Evolutionary conservation across 2,888 invertebrate species (phyloP).

Genomic region (Mallateleia sp.): DNA sequence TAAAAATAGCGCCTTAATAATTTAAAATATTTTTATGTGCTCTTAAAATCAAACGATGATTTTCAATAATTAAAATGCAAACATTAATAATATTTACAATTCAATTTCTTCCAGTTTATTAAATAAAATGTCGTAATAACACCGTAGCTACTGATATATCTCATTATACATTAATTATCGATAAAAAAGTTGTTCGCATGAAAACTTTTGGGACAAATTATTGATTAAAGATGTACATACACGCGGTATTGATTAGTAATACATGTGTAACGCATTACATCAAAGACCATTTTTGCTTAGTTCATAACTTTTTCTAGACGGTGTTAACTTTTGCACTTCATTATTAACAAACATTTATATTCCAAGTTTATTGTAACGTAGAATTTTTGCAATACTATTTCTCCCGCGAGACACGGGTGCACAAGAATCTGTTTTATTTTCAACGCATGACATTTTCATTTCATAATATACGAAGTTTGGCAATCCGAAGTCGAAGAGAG

Average conservation of each 20-base stretch:
- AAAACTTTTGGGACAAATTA: conserved; percentile 24
- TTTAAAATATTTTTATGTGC: too few species aligned
- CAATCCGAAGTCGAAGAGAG: conserved; percentile 8
- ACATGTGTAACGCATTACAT: conserved; percentile 10
- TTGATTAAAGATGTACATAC: conserved; percentile 40
- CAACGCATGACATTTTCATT: conserved; percentile 61
- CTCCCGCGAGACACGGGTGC: conserved; percentile 7
- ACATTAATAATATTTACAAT: too few species aligned
- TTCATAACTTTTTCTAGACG: conserved; percentile 37
- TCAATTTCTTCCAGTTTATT: neutral
- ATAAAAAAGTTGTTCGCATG: neutral
- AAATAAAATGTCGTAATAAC: too few species aligned
- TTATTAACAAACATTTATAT: conserved; percentile 43
- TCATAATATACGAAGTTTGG: conserved; percentile 46
- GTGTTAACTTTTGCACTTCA: conserved; percentile 40
- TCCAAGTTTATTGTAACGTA: conserved; percentile 43
- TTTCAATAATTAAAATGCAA: too few species aligned
- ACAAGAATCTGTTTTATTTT: conserved; percentile 49
- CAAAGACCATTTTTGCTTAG: conserved; percentile 22
- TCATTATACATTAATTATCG: conserved; percentile 5
- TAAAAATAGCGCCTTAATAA: too few species aligned
- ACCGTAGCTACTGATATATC: too few species aligned
- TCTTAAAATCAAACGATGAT: too few species aligned
- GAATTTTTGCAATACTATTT: conserved; percentile 10
- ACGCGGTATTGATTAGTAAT: conserved; percentile 41